Percentiles rank a stretch among this genome's conserved stretches.
phyloP scores from a whole-genome alignment of 2,113 vertebrate genomes.

The Proteles cristata region DNA sequence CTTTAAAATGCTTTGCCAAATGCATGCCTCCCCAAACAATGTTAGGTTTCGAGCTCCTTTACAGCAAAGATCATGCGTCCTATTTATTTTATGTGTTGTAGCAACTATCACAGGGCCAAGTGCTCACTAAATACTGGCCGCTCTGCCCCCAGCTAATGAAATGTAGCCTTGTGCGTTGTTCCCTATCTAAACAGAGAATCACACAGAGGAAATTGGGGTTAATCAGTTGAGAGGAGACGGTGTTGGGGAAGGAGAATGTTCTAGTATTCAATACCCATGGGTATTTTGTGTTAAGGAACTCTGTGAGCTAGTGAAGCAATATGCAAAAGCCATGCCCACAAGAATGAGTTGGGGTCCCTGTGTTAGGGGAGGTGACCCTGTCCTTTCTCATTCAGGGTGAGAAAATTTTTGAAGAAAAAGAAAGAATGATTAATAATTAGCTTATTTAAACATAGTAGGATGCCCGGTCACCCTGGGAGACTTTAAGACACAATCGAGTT shows the following conservation, averaged over 20 bases:
- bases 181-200: neutral
- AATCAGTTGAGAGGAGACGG: neutral
- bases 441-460: neutral
- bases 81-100: neutral
- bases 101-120: rapidly evolving
- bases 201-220: neutral
- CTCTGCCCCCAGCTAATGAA: neutral
- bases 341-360: neutral
- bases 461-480: too few species aligned
- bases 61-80: neutral
- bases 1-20: neutral
- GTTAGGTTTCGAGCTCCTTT: neutral
- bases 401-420: neutral
- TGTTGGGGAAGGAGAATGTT: neutral
- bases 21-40: neutral
- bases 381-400: neutral
- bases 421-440: neutral
- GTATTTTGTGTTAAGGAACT: neutral
- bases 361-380: neutral
- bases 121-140: rapidly evolving
- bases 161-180: neutral
- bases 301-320: neutral
- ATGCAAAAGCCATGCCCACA: rapidly evolving
- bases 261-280: neutral
- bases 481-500: too few species aligned